A percentile compares a stretch with the other conserved stretches of the same genome.
Evolutionary conservation across 2,888 invertebrate species (phyloP).

Genomic region (Lutraria lutraria): DNA sequence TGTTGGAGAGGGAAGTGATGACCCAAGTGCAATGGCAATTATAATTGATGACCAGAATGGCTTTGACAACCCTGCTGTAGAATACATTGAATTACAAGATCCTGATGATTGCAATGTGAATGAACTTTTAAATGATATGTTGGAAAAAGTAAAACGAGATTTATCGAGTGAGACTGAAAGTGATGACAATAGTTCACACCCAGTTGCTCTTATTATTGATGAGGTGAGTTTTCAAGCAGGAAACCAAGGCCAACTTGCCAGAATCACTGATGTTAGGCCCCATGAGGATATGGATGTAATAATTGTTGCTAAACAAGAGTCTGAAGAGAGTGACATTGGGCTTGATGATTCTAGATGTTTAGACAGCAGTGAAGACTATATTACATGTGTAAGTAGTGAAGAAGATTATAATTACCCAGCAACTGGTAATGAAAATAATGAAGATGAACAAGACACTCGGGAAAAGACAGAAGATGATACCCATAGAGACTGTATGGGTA

Average conservation of each 20-base stretch:
- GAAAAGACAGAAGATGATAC: background rate
- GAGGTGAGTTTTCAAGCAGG: background rate
- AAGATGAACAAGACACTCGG: background rate
- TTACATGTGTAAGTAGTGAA: slow-evolving; percentile 11
- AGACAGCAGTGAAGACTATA: slow-evolving; percentile 19
- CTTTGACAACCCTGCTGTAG: background rate
- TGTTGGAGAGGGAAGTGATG: slow-evolving; percentile 12
- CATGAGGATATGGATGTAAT: background rate
- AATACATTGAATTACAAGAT: slow-evolving; percentile 10
- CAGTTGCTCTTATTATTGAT: background rate
- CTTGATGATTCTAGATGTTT: slow-evolving; percentile 1
- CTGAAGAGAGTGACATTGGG: slow-evolving; percentile 17
- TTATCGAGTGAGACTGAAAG: background rate
- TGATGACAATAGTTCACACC: background rate
- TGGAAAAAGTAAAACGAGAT: background rate
- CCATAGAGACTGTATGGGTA: background rate
- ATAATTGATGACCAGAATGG: background rate
- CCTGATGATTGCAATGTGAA: slow-evolving; percentile 2
- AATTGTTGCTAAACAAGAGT: background rate
- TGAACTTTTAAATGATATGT: background rate
- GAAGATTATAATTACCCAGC: slow-evolving; percentile 6
- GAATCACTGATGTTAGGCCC: background rate
- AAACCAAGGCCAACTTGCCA: background rate
- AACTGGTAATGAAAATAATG: background rate
- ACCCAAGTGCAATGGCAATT: slow-evolving; percentile 11